Evolutionary conservation across 2,113 vertebrate genomes (phyloP).

Genomic region (Calyptommatus sinebrachiatus): DNA sequence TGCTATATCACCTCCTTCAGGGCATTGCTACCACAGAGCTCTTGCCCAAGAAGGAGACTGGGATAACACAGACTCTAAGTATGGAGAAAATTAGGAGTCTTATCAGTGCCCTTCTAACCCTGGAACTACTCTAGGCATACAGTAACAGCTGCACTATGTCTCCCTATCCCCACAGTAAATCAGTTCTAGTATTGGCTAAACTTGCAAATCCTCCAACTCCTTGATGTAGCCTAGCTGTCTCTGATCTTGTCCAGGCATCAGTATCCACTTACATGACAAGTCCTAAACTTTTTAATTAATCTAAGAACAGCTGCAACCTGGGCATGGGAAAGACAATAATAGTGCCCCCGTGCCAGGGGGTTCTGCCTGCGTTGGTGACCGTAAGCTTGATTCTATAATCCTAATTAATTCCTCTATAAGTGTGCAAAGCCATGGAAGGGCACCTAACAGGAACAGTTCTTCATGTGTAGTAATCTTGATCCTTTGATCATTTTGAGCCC

Average conservation of each 20-base stretch:
- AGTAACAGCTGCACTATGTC: conserved; percentile 18
- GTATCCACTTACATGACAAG: conserved; percentile 29
- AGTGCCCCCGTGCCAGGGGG: not conserved
- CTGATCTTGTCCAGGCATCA: conserved; percentile 16
- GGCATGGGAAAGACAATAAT: conserved; percentile 10
- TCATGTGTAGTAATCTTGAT: not conserved
- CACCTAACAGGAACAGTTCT: not conserved
- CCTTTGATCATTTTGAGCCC: not conserved
- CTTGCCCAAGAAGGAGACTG: not conserved
- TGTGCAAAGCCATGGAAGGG: not conserved
- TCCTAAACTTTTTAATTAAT: conserved; percentile 17
- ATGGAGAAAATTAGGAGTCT: not conserved
- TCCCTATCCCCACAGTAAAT: not conserved
- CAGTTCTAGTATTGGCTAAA: not conserved
- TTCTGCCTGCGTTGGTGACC: not conserved
- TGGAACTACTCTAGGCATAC: not conserved
- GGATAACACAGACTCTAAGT: not conserved
- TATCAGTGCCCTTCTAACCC: not conserved
- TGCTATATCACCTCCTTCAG: not conserved
- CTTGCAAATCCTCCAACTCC: conserved; percentile 14
- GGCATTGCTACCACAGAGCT: not conserved
- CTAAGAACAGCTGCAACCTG: conserved; percentile 14
- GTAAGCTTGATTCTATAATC: not conserved
- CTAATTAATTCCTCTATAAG: not conserved
- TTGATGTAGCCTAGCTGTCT: not conserved